These are phyloP conservation scores for Microctonus brassicae DNA, from an alignment of 2,888 invertebrate genomes.

Conservation along the genomic window DNA sequence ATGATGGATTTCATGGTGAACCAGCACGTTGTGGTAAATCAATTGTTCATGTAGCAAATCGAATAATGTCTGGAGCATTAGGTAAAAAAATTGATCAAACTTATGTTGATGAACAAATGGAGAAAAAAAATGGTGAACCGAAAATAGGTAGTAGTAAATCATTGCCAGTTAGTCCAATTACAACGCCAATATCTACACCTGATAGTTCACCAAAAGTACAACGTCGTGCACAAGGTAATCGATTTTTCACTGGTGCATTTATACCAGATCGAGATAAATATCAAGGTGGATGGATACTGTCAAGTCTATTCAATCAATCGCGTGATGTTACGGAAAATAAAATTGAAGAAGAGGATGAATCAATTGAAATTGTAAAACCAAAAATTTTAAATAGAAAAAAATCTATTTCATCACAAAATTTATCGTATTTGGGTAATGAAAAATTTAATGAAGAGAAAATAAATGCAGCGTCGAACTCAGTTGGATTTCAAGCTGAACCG, in stretches of 20 bases:
- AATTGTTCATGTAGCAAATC: constrained; percentile 72
- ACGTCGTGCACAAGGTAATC: constrained; percentile 71
- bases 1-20: constrained; percentile 76
- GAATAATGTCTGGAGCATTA: constrained; percentile 63
- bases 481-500: constrained; percentile 73
- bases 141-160: constrained; percentile 77
- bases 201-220: constrained; percentile 73
- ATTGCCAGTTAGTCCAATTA: constrained; percentile 78
- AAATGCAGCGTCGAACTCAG: background rate
- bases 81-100: constrained; percentile 42
- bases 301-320: constrained; percentile 77
- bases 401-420: constrained; percentile 66
- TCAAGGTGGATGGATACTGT: constrained; percentile 77
- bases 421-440: constrained; percentile 61
- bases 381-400: constrained; percentile 66
- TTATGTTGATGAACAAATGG: constrained; percentile 19
- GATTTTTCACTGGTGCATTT: constrained; percentile 74
- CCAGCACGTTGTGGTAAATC: constrained; percentile 79
- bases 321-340: constrained; percentile 74
- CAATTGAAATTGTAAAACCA: constrained; percentile 47
- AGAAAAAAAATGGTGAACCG: constrained; percentile 45
- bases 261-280: constrained; percentile 65
- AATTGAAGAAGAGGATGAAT: constrained; percentile 75
- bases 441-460: constrained; percentile 26
- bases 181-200: constrained; percentile 76